phyloP scores from a whole-genome alignment of 2,113 vertebrate species.

The Pagrus major region DNA sequence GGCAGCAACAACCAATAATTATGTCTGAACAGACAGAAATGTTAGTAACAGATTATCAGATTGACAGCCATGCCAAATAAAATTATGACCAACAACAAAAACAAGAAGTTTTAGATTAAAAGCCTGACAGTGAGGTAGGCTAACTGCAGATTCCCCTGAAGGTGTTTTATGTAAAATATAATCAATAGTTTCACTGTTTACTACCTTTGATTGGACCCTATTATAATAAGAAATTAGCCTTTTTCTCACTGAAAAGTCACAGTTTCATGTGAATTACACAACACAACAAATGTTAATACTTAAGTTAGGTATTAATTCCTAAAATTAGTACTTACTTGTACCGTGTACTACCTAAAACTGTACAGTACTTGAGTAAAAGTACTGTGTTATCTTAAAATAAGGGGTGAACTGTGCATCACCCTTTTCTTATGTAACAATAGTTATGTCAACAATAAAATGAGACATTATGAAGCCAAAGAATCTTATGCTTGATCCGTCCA shows the following conservation, averaged over 20 bases:
- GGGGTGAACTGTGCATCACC: no score
- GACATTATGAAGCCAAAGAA: not conserved
- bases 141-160: not conserved
- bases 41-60: not conserved
- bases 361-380: not conserved
- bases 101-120: not conserved
- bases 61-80: not conserved
- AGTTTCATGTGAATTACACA: not conserved
- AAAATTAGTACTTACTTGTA: not conserved
- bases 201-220: not conserved
- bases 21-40: not conserved
- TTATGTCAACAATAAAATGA: not conserved
- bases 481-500: not conserved
- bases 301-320: not conserved
- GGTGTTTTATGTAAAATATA: not conserved
- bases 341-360: not conserved
- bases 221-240: not conserved
- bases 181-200: not conserved
- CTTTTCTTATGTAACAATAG: not conserved
- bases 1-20: not conserved
- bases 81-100: not conserved
- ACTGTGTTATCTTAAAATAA: not conserved
- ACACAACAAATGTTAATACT: not conserved
- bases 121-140: not conserved
- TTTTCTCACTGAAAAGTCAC: not conserved